Base-by-base conservation (phyloP, 2,113 vertebrate species). In the Anser cygnoides region DNA sequence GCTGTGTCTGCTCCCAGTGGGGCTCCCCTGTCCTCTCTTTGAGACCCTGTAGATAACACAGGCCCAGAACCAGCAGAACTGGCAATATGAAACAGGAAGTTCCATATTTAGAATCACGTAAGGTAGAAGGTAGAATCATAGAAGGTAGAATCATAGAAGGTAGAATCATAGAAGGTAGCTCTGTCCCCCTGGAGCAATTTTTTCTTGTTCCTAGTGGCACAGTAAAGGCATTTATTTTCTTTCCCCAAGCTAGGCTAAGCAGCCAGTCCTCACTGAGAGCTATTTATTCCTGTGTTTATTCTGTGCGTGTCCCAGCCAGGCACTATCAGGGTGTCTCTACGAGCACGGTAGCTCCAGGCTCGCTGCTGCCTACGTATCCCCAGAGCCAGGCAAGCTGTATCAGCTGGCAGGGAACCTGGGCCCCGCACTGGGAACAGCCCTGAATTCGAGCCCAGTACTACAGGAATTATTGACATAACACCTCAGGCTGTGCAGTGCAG, bases 381-480 rank as follows among this genome's bases (percentile, higher is more conserved):
- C 62, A 78, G 75, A 68, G 62, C 58, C 79, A 86, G 15, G 28
- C 46, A 39, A 79, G 54, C 71, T 90, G 6, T 3, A 65, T 52
- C 44, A 83, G 62, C 75, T 68, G 62, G 72, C 85, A 85, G 71
- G 55, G 23, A 96, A 76, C 23, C 3, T 2, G 54, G 87, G 55
- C 58, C 58, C 85, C 88, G 46, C 75, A 92, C 37, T 33, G 59
- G 63, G 72, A 86, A 77, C 7, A 31, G 62, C 16, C n/a, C 54
- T 88, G 75, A 93, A 90, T 50, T 70, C 35, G 23, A 90, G 85
- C 33, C 58, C 82, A 76, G 2, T 9, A 26, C 71, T 70, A 35
- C 26, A 92, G 46, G 59, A 80, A 80, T 86, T 85, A 76, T 2
- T 94, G 85, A 58, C 79, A 22, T 11, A 54, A 75, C 52, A 75